Conservation (phyloP, 2,113 vertebrate genomes). For the Synodontis membranacea region DNA sequence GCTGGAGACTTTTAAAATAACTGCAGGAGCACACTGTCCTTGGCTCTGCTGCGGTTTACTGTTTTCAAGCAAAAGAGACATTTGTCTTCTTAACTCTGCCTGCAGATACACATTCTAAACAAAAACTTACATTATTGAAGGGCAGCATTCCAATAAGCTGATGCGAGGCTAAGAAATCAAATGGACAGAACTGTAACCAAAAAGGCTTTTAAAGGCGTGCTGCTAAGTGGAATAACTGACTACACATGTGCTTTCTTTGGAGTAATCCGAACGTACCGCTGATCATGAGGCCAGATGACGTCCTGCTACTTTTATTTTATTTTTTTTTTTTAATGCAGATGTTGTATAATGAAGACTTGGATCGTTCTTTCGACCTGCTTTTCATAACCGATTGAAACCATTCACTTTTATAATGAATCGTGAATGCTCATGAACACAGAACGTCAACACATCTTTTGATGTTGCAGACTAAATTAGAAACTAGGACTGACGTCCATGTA, state of each 20-base stretch:
- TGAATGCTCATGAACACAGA: not conserved
- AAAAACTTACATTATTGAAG: conserved; percentile 71
- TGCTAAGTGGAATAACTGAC: conserved; percentile 37
- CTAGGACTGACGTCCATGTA: not conserved
- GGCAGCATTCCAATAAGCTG: conserved; percentile 58
- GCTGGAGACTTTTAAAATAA: not conserved
- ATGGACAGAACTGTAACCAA: conserved; percentile 42
- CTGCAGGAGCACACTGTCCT: conserved; percentile 46
- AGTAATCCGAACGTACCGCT: conserved; percentile 14
- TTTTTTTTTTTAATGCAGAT: conserved; percentile 8
- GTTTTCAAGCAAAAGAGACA: conserved; percentile 59
- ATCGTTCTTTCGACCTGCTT: not conserved
- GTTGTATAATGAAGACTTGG: conserved; percentile 10
- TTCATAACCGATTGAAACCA: conserved; percentile 11
- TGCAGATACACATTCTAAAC: conserved; percentile 61
- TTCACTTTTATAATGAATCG: not conserved
- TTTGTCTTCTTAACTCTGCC: conserved; percentile 56
- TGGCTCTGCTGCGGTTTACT: conserved; percentile 59
- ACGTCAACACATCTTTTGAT: conserved; percentile 13
- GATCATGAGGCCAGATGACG: conserved; percentile 20
- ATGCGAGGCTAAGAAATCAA: conserved; percentile 56
- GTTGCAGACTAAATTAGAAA: not conserved
- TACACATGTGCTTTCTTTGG: conserved; percentile 34
- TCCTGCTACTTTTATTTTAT: conserved; percentile 10
- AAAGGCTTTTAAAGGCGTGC: conserved; percentile 29